phyloP scores from a whole-genome alignment of 2,888 invertebrate species.

The Drosophila stalkeri region DNA sequence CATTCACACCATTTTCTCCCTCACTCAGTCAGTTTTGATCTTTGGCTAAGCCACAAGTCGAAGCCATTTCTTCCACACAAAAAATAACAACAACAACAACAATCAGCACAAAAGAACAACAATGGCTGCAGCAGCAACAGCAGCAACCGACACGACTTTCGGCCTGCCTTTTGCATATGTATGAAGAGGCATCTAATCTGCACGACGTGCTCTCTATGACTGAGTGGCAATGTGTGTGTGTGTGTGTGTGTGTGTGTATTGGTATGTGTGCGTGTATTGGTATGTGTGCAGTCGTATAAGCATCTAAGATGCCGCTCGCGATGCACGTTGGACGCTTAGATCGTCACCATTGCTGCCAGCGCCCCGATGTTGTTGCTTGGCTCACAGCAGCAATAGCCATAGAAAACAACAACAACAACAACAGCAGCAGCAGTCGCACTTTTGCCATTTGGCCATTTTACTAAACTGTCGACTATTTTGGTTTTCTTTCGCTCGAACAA shows the following conservation, averaged over 20 bases:
- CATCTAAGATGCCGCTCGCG: slow-evolving; percentile 78
- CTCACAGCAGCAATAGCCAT: slow-evolving; percentile 23
- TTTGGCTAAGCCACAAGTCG: slow-evolving; percentile 51
- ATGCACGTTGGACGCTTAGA: slow-evolving; percentile 72
- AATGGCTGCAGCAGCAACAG: slow-evolving; percentile 51
- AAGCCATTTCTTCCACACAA: slow-evolving; percentile 58
- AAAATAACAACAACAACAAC: slow-evolving; percentile 46
- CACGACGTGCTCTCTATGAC: slow-evolving; percentile 52
- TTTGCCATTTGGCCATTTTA: slow-evolving; percentile 56
- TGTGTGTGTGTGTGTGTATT: slow-evolving; percentile 35
- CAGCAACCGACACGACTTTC: slow-evolving; percentile 59
- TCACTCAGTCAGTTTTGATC: slow-evolving; percentile 49
- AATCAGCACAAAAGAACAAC: slow-evolving; percentile 57
- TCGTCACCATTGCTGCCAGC: slow-evolving; percentile 73
- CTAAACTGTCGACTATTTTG: slow-evolving; percentile 49
- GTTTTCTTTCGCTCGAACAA: slow-evolving; percentile 47
- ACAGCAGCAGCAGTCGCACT: slow-evolving; percentile 35
- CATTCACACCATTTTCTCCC: slow-evolving; percentile 6
- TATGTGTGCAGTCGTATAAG: slow-evolving; percentile 59
- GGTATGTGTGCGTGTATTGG: slow-evolving; percentile 30
- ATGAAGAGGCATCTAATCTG: slow-evolving; percentile 72
- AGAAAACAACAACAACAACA: slow-evolving; percentile 29
- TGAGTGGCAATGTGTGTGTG: slow-evolving; percentile 33
- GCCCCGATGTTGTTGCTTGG: slow-evolving; percentile 46
- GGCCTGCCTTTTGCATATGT: slow-evolving; percentile 72